Percentiles rank a stretch among this genome's conserved stretches.
Conservation (phyloP, 2,797 vertebrate species). For the Pristis pectinata region DNA sequence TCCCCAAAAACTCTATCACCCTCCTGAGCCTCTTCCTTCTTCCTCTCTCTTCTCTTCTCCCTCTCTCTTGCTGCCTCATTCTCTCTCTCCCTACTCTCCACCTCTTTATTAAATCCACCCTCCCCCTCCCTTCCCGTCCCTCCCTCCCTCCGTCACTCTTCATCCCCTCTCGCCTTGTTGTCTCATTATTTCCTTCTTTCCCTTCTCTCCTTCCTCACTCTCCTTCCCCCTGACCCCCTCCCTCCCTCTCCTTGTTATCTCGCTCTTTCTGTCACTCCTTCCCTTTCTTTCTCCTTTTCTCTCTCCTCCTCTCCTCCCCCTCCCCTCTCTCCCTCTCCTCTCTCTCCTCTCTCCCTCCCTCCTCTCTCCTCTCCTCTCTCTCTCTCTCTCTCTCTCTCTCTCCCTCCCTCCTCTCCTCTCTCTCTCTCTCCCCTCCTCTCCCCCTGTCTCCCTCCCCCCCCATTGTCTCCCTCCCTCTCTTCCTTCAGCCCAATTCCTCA, state of each 20-base stretch:
- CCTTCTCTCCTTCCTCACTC: too few relatives aligned
- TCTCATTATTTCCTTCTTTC: neutral
- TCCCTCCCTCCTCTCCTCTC: neutral
- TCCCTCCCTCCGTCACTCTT: too few relatives aligned
- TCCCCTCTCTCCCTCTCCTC: neutral
- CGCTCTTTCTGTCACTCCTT: neutral
- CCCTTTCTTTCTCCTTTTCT: too few relatives aligned
- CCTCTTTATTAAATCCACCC: too few relatives aligned
- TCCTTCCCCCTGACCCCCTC: too few relatives aligned
- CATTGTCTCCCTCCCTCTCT: neutral
- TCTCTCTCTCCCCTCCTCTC: neutral
- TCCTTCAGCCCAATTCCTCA: constrained; percentile 82
- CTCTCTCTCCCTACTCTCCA: too few relatives aligned
- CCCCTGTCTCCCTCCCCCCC: neutral
- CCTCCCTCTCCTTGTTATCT: too few relatives aligned
- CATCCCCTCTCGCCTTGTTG: neutral
- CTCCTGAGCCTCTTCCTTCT: too few relatives aligned
- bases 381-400: neutral
- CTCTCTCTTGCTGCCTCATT: too few relatives aligned
- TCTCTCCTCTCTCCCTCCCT: neutral
- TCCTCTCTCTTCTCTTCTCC: too few relatives aligned
- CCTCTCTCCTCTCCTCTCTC: neutral
- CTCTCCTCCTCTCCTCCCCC: neutral
- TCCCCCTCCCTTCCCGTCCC: too few relatives aligned
- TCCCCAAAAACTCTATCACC: too few relatives aligned